Base-by-base conservation (phyloP, 1,140 invertebrate genomes). In the Amyelois transitella region DNA sequence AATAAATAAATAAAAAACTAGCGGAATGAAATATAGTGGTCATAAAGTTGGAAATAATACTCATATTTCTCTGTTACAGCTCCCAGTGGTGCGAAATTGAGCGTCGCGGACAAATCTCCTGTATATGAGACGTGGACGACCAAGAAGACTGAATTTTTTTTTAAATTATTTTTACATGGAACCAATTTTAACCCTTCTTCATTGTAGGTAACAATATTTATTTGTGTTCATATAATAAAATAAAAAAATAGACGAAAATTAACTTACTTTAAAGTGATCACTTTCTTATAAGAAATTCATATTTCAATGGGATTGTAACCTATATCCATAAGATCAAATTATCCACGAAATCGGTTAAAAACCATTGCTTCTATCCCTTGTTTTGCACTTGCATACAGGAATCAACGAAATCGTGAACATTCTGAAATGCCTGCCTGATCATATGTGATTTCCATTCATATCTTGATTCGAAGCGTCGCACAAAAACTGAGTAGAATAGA, bases 41-140 rank as follows among this genome's bases (percentile, higher is more conserved):
- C 49, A 66, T 66, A 66, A 66, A 62, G 52, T 65, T 52, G 60
- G 53, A 59, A 69, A 72, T 72, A 69, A 66, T 60, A 62, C 55
- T 64, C 61, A 61, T 72, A 69, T 72, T 66, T 72, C 69, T 64
- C 55, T 52, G 64, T 66, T 64, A 72, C 59, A 60, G 63, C 64
- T 47, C 61, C 58, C 66, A 25, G 51, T 61, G 66, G 51, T 53
- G 51, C 51, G 55, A 22, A 64, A 65, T 66, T 60, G 61, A 64
- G 32, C 38, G 8, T 52, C 38, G 58, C 64, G 57, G 64, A 72
- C 69, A 69, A 69, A 69, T 72, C 63, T 66, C 57, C 52, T 64
- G 65, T 64, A 63, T 21, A 59, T 43, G 28, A 57, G 63, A 54
- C 60, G 51, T 21, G 45, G 45, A 21, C 45, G 18, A 12, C 45